Evolutionary conservation across 1,140 invertebrate genomes (phyloP), one percentile per base, ranked within the genome.

Genomic region (Goniozus legneri): DNA sequence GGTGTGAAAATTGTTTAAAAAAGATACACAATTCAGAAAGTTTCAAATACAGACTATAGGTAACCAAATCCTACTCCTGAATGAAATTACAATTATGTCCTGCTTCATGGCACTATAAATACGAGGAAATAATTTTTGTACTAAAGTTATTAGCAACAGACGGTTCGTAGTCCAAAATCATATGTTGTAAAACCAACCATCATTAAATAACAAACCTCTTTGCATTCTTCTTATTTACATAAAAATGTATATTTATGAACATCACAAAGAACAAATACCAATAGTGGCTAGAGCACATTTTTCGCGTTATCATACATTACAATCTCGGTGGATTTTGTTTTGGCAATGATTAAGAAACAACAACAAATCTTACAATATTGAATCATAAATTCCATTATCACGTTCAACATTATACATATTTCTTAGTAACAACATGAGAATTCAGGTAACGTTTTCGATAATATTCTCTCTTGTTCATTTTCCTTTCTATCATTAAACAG

Each of bases 371-470:
- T 48, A 52, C 12, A 18, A 4, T 15, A 30, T 56, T 56, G n/a
- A n/a, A 52, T 48, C 40, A 47, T 57, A 57, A 52, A 40, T 27
- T 24, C 43, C 14, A 41, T 2, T 34, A 22, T 48, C 39, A 56
- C 37, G 43, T 31, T 34, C 35, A 56, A 50, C 33, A 16, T 52
- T 36, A 47, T 36, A 47, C 7, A 20, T 52, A 44, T 31, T 33
- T 22, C 24, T 52, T 32, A 37, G 34, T 47, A 62, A 60, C 44
- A 60, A 58, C 51, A 44, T 46, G 46, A 38, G 47, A 46, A 50
- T 41, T 61, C 60, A 60, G 59, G 59, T 65, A 65, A 65, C 63
- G 56, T 46, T 62, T 60, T 64, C 37, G 64, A 64, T 51, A 54
- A 62, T 45, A 48, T 54, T 57, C 4, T 19, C 8, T 20, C 24